Evolutionary conservation across 2,113 vertebrate genomes (phyloP).

Genomic region (Vulpes lagopus): DNA sequence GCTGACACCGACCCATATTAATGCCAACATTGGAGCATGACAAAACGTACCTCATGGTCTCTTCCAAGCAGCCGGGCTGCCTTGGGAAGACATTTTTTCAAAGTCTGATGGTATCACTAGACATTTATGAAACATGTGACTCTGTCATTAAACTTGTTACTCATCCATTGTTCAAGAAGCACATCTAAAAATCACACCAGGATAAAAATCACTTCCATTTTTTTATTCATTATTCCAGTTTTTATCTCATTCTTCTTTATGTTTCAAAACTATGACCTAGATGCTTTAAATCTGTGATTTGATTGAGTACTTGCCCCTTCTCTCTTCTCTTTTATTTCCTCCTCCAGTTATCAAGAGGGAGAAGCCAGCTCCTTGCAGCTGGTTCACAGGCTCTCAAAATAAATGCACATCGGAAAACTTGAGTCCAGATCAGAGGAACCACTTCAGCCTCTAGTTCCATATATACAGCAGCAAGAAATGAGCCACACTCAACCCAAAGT

Average conservation of each 20-base stretch:
- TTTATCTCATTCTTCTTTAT: not conserved
- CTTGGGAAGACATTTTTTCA: accelerated
- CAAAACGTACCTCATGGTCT: accelerated
- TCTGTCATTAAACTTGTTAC: not conserved
- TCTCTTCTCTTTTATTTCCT: not conserved
- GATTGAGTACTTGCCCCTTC: not conserved
- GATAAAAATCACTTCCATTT: not conserved
- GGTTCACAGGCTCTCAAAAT: not conserved
- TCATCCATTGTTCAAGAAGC: not conserved
- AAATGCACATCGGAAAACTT: not conserved
- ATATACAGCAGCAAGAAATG: not conserved
- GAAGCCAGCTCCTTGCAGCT: not conserved
- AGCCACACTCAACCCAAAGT: not conserved
- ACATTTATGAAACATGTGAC: not conserved
- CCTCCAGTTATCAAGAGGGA: not conserved
- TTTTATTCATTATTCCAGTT: not conserved
- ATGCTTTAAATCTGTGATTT: not conserved
- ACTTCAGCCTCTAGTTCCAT: not conserved
- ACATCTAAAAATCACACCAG: not conserved
- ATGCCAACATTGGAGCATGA: accelerated
- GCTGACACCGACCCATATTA: accelerated
- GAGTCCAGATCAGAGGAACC: not conserved
- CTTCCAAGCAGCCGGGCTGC: not conserved
- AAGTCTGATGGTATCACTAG: not conserved
- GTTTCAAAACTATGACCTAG: not conserved